Base-by-base conservation (phyloP, 1,140 invertebrate genomes). In the Helicoverpa armigera region DNA sequence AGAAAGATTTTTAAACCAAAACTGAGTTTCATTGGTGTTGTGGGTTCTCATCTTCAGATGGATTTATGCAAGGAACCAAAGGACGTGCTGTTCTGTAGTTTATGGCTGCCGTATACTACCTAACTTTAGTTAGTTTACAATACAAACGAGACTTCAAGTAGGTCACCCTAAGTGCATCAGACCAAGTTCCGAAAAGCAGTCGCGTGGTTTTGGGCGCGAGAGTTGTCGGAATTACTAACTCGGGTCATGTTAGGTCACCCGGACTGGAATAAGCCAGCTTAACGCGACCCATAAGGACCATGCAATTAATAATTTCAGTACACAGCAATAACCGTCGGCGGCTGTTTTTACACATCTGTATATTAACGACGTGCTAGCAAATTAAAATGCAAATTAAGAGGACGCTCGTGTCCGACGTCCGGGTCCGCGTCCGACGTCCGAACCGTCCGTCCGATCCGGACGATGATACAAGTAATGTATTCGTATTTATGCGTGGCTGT, bases 321-420 rank as follows among this genome's bases (percentile, higher is more conserved):
- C 50, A 35, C 75, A 65, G 23, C 23, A 16, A 16, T 53, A 53
- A 67, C n/a, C 51, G 48, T 35, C 51, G 12, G 50, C 48, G 43
- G 75, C 51, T 77, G 75, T 67, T 77, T 76, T 77, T 56, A 77
- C 50, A 77, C 73, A 76, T 63, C 43, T 61, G 73, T 76, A 51
- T 76, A 63, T 51, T 76, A 76, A 76, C 73, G 58, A 53, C 43
- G 56, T 77, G 61, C 29, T 35, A 65, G 61, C 51, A 67, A 67
- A 77, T 77, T 77, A 54, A 77, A 77, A 77, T 77, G 75, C 75
- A 77, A 77, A 77, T 77, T 77, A 63, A 67, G 75, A 77, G 50
- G 56, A 5, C 31, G 50, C 50, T 51, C 29, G 61, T 31, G 75
- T 77, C 60, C 70, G 18, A 31, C 48, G 50, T 54, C 61, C 75